phyloP scores from a whole-genome alignment of 2,113 vertebrate genomes.

The Sander vitreus region DNA sequence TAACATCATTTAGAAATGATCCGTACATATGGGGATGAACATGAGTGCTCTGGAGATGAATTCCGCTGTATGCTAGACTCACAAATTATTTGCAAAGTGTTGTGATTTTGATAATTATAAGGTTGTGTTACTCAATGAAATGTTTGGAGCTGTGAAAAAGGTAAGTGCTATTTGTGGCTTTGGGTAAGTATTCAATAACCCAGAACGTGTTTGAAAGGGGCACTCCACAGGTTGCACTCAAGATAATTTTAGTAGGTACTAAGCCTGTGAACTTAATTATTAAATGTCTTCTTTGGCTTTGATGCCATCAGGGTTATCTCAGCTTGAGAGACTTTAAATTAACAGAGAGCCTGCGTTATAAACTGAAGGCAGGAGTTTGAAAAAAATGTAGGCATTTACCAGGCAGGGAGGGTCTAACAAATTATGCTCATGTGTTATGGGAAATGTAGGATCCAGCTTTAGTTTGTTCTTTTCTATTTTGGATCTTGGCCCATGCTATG shows the following conservation, averaged over 20 bases:
- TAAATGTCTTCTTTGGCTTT: background rate
- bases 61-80: slow-evolving; percentile 43
- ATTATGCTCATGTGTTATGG: background rate
- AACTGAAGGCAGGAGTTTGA: background rate
- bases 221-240: slow-evolving; percentile 20
- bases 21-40: slow-evolving; percentile 31
- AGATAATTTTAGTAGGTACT: background rate
- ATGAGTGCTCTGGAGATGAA: slow-evolving; percentile 26
- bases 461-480: background rate
- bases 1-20: slow-evolving; percentile 50
- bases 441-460: background rate
- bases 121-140: slow-evolving; percentile 51
- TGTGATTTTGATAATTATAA: slow-evolving; percentile 55
- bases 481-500: background rate
- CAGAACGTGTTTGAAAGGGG: slow-evolving; percentile 23
- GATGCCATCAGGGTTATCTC: background rate
- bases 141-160: slow-evolving; percentile 63
- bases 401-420: background rate
- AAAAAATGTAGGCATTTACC: background rate
- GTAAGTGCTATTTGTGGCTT: slow-evolving; percentile 72
- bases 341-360: background rate
- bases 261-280: background rate
- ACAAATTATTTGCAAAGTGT: slow-evolving; percentile 42
- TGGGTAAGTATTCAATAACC: slow-evolving; percentile 71
- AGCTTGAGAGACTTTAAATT: background rate